Percentiles rank a stretch among this genome's conserved stretches.
Evolutionary conservation across 2,113 vertebrate genomes (phyloP).

Genomic region (Nycticorax nycticorax): DNA sequence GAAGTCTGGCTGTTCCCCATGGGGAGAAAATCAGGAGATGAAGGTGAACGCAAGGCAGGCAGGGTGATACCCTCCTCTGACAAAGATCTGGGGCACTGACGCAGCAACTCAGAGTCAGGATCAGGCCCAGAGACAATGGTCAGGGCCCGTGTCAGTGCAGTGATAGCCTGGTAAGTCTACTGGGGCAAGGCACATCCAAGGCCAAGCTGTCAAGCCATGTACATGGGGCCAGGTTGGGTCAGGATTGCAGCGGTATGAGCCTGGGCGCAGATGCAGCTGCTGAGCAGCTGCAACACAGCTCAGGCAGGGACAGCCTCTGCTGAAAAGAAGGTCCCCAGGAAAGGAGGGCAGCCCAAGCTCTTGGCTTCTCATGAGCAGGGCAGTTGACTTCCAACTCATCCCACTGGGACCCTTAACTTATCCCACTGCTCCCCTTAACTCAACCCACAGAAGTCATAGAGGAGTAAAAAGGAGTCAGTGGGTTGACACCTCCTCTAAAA

Average conservation of each 20-base stretch:
- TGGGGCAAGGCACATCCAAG: not conserved
- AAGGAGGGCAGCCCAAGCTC: not conserved
- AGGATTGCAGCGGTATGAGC: not conserved
- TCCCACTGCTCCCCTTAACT: not conserved
- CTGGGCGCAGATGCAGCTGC: not conserved
- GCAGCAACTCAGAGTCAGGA: not conserved
- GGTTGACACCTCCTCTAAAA: not conserved
- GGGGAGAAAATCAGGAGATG: not conserved
- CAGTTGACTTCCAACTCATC: not conserved
- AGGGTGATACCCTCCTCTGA: not conserved
- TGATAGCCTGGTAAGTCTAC: not conserved
- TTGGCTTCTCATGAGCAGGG: not conserved
- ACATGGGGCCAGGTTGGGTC: accelerated
- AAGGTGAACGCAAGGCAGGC: not conserved
- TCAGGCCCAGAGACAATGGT: not conserved
- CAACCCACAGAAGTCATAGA: not conserved
- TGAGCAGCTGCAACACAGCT: not conserved
- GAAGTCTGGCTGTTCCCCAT: not conserved
- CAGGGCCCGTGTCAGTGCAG: accelerated
- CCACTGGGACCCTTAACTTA: not conserved
- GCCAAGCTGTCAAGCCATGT: accelerated
- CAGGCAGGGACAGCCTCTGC: not conserved
- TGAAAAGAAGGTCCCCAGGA: not conserved
- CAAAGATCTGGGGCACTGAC: not conserved
- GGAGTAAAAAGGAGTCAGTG: not conserved